Evolutionary conservation across 2,113 vertebrate species (phyloP), one percentile per base, ranked within the genome.

Genomic region (Labeo rohita): DNA sequence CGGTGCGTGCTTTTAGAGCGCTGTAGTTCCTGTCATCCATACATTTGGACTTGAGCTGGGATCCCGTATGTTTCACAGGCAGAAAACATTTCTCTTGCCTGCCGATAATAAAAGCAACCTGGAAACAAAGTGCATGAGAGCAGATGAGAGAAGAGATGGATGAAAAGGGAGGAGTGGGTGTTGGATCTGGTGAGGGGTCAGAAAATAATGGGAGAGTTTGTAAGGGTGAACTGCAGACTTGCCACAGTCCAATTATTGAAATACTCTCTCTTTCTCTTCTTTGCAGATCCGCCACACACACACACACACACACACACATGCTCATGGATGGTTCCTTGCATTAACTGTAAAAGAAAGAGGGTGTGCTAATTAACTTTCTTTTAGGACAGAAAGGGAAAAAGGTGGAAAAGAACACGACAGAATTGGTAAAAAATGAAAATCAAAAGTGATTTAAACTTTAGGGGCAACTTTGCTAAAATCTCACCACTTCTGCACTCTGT

Each of bases 151-250:
- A 75, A 63, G 73, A 77, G 73, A 70, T 63, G 43, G 50, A 72
- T 61, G 59, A 88, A 85, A 83, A 72, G 36, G 75, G 11, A 61
- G 93, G 95, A 94, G 94, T 94, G 73, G 81, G 66, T 88, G 94
- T 95, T 93, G 94, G 90, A 93, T 95, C 94, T 95, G 95, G 94
- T 94, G 93, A 90, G 89, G 93, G 95, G 95, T 96, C 95, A 96
- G 93, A 90, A 95, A 96, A 96, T 96, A 95, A 96, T 94, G 94
- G 93, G 93, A 12, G 94, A 95, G 94, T 92, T 49, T 86, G 80
- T 66, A 70, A 86, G 84, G 63, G 91, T 95, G 92, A 91, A 92
- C 91, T 92, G 91, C 87, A 90, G 92, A 88, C 86, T 90, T 90
- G 91, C 92, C 91, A 91, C 92, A 91, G 91, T 92, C 93, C 93